Base-by-base conservation (phyloP, 1,140 invertebrate genomes). In the Lithobius niger region DNA sequence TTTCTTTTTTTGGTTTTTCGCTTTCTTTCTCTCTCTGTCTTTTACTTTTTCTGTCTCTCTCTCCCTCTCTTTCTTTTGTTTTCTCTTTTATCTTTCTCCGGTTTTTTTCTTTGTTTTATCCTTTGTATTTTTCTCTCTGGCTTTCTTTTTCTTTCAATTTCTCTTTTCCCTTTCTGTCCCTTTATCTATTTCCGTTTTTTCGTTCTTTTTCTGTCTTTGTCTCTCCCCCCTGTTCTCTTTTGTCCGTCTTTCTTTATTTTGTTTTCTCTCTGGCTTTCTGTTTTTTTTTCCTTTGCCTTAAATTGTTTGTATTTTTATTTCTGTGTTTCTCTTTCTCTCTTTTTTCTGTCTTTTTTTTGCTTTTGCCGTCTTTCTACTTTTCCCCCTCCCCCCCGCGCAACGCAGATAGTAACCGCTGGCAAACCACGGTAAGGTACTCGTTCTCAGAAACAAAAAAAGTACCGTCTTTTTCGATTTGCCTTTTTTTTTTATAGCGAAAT, bases 281-380 rank as follows among this genome's bases (percentile, higher is more conserved):
- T 1, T 2, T 44, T 36, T 28, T 13, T 27, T 26, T 40, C 52
- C 24, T 18, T 57, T 2, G 15, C 43, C 43, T 44, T 49, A 22
- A 26, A 28, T 31, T 21, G 36, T 18, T 19, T 31, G 49, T 19
- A 50, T 56, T 47, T 58, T 28, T 24, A 47, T 53, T 4, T 58
- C 43, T 26, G 28, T 40, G 16, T 58, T 1, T 13, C 27, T 6
- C 43, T 54, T 54, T 45, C 51, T 58, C 58, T 58, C 56, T 54
- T 54, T 59, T 55, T 50, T 40, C 31, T 40, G 10, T 59, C 27
- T 54, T 44, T 59, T 58, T 55, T 43, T 59, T 40, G 36, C 28
- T 25, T 22, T 54, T 27, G 24, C 24, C 44, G 19, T 59, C 26
- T 26, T 58, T 49, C 1, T 59, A 26, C 51, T 18, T 59, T 24